Base-by-base conservation (phyloP, 2,113 vertebrate species). In the Spea bombifrons region DNA sequence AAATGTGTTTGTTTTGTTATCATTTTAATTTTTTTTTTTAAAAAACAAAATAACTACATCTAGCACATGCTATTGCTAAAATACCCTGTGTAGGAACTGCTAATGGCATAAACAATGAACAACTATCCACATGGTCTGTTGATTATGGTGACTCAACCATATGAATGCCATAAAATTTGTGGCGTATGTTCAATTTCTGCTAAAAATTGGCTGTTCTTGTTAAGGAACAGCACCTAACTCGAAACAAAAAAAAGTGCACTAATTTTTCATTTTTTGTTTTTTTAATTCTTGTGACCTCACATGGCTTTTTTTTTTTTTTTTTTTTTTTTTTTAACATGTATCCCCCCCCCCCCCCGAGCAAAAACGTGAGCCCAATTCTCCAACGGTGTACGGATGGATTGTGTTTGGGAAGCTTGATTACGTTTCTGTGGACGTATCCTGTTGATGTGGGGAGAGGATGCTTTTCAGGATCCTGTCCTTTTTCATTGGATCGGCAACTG, bases 281-380 rank as follows among this genome's bases (percentile, higher is more conserved):
- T 78, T 78, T 72, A 66, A 79, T 81, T 80, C 87, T 78, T 81
- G 78, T 84, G 12, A 83, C 79, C 61, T 83, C 81, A 79, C 79
- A 78, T 89, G 52, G 47, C 44, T 43, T 80, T 80, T 80, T 68
- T 1, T 1, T 30, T 30, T 30, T 30, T 30, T 30, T 30, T 30
- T 30, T 30, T 78, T 47, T 71, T 87, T 87, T 73, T 88, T 88
- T 90, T 87, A 86, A 73, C 83, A 64, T 30, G 30, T 2, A 30
- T 13, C 55, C 55, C 55, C 55, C 10, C 55, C n/a, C 30, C 30
- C 30, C 30, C 30, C 2, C 3, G 84, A 79, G 82, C 80, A 82
- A 81, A 66, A 63, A 70, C 69, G 84, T 84, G 70, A 77, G 3
- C 53, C 16, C 0, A 76, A 66, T 75, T 16, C n/a, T 78, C 16